Evolutionary conservation across 1,140 invertebrate species (phyloP).

Genomic region (Neuroterus valhalla): DNA sequence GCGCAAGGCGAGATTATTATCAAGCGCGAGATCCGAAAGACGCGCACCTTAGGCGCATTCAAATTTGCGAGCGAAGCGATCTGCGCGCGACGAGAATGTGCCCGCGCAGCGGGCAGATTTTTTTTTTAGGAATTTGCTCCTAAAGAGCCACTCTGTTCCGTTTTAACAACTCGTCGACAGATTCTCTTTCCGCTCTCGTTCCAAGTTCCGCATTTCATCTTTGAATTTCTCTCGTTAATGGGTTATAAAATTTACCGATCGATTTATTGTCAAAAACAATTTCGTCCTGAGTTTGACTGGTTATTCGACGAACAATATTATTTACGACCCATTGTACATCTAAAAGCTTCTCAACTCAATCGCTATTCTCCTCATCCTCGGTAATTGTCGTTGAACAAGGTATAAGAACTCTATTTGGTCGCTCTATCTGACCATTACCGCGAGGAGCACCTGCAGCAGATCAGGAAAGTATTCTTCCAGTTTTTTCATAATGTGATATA

Average conservation of each 20-base stretch:
- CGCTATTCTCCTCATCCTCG: no score
- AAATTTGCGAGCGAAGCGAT: no score
- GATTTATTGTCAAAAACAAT: slow-evolving; percentile 33
- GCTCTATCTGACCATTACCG: no score
- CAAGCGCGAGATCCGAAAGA: no score
- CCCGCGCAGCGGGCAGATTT: no score
- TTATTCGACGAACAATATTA: slow-evolving; percentile 40
- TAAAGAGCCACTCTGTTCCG: not conserved
- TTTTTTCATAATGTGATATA: slow-evolving; percentile 32
- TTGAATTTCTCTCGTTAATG: slow-evolving; percentile 30
- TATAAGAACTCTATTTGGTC: no score
- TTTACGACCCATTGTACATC: slow-evolving; percentile 54
- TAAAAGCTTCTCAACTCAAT: slow-evolving; percentile 44
- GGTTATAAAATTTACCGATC: slow-evolving; percentile 1
- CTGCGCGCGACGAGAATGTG: no score
- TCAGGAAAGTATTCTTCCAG: slow-evolving; percentile 34
- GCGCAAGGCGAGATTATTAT: no score
- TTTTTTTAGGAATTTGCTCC: slow-evolving; percentile 28
- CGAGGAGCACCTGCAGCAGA: no score
- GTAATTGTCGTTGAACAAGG: no score
- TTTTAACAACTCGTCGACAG: slow-evolving; percentile 9
- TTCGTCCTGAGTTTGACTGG: slow-evolving; percentile 31
- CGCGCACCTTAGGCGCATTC: no score
- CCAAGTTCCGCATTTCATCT: slow-evolving; percentile 13
- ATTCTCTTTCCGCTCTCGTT: not conserved